Percentiles rank a stretch among this genome's conserved stretches.
Evolutionary conservation across 2,113 vertebrate species (phyloP).

Genomic region (Chinchilla lanigera): DNA sequence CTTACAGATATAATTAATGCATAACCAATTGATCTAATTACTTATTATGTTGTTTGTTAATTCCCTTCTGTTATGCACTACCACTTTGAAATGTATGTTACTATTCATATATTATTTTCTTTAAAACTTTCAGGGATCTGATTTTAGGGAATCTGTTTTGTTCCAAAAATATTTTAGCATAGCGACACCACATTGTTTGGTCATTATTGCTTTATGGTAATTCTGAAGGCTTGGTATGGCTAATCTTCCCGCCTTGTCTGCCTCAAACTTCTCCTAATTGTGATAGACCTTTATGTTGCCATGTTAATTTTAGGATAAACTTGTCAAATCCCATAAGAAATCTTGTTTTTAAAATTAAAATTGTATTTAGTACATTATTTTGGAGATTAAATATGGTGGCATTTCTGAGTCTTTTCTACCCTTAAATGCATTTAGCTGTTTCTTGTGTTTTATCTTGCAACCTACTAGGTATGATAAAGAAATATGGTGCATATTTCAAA

Average conservation of each 20-base stretch:
- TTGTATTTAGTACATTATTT: constrained; percentile 9
- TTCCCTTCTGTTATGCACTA: neutral
- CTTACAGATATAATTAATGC: neutral
- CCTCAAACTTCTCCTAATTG: neutral
- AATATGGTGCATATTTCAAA: neutral
- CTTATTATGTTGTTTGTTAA: neutral
- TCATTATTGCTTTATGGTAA: neutral
- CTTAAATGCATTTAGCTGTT: neutral
- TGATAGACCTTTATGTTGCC: neutral
- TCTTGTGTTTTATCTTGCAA: neutral
- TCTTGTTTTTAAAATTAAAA: neutral
- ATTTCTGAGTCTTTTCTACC: neutral
- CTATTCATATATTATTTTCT: neutral
- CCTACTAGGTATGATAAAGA: neutral
- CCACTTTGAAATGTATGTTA: neutral
- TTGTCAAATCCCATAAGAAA: constrained; percentile 20
- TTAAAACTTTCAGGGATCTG: neutral
- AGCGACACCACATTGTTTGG: neutral
- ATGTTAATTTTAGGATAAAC: neutral
- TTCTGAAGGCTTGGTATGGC: neutral
- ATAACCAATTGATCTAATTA: neutral
- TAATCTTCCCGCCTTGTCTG: neutral
- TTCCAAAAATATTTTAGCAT: neutral
- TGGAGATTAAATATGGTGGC: neutral
- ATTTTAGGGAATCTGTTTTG: neutral